Evolutionary conservation across 2,888 invertebrate genomes (phyloP), one percentile per base, ranked within the genome.

Genomic region (Volucella inflata): DNA sequence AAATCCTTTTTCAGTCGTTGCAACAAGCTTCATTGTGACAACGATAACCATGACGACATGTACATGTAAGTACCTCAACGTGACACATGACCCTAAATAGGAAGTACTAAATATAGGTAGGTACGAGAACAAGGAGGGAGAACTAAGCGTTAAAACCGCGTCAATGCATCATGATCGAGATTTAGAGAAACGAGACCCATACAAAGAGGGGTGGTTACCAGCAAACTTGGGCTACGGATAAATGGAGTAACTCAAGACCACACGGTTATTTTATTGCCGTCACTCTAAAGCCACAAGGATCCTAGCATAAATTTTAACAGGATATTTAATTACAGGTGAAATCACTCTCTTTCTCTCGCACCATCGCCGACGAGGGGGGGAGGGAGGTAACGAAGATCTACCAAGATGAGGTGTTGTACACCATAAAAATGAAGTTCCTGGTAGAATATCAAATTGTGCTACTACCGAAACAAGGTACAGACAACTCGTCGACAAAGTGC

Each of bases 311-410:
- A 82, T 78, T 87, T 87, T 74, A 87, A 78, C 77, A 70, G 82
- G 82, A 87, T 87, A 87, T 87, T 87, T 87, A 87, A 87, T 87
- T 82, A 87, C 87, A 82, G 81, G 72, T 74, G 68, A 78, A 82
- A 87, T 77, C 82, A 82, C 72, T 85, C 81, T 84, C 62, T 57
- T 72, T 30, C 30, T 30, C 30, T 30, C 6, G 0, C 30, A 6
- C 30, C 6, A 0, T 30, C 2, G 21, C 21, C n/a, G n/a, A n/a
- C n/a, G n/a, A n/a, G n/a, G n/a, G 30, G 4, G 6, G 30, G 30
- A 30, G n/a, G 30, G 4, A 2, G 30, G 30, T 6, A 30, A 30
- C 6, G 30, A 30, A 30, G 30, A 36, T 36, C 36, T 71, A 44
- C 46, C 75, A 36, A 36, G 59, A 53, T 75, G 80, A 81, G 81